Evolutionary conservation across 2,888 invertebrate species (phyloP).

Genomic region (Ichneumon xanthorius): DNA sequence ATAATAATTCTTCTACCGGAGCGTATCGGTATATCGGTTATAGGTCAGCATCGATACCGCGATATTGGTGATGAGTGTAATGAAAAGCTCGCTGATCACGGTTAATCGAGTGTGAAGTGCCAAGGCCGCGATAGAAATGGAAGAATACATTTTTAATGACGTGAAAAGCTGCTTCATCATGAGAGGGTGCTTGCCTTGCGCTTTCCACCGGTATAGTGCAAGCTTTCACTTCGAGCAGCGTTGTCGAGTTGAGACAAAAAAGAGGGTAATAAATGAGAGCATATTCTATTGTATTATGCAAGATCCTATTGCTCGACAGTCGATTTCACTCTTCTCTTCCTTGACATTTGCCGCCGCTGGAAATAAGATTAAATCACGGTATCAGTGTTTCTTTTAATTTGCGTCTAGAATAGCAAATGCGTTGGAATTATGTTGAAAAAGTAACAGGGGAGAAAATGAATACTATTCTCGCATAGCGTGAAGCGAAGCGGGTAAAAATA

Average conservation of each 20-base stretch:
- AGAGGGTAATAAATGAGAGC: conserved; percentile 1
- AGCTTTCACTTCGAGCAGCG: conserved; percentile 41
- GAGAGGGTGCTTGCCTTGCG: conserved; percentile 35
- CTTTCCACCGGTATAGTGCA: conserved; percentile 15
- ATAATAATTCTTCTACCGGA: conserved; percentile 12
- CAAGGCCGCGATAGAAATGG: conserved; percentile 67
- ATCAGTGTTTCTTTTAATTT: conserved; percentile 10
- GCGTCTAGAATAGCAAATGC: conserved; percentile 28
- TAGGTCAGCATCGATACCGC: conserved; percentile 59
- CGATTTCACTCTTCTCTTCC: background rate
- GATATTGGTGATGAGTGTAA: conserved; percentile 61
- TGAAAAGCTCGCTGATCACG: conserved; percentile 58
- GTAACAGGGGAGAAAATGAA: conserved; percentile 1
- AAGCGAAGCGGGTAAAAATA: background rate
- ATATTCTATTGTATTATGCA: conserved; percentile 27
- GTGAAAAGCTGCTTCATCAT: conserved; percentile 53
- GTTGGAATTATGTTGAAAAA: background rate
- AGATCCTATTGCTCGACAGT: conserved; percentile 1
- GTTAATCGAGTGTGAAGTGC: conserved; percentile 69
- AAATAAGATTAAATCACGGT: background rate
- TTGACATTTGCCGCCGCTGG: background rate
- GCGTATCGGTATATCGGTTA: conserved; percentile 45
- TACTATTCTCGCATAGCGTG: background rate
- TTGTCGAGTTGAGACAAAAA: conserved; percentile 12
- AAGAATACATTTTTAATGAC: conserved; percentile 67